phyloP scores from a whole-genome alignment of 1,140 invertebrate genomes.

The Drosophila kepulauana region DNA sequence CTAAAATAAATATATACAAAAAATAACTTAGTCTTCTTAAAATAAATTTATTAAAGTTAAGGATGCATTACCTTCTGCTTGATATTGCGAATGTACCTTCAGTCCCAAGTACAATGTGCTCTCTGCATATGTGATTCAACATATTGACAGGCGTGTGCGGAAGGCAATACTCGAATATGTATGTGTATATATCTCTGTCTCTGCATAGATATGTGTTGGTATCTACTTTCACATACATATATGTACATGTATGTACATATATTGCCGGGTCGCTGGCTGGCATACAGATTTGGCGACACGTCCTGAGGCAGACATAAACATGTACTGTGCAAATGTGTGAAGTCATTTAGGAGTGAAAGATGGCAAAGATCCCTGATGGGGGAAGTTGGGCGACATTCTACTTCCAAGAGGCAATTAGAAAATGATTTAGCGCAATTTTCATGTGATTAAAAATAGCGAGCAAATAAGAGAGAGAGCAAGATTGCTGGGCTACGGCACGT shows the following conservation, averaged over 20 bases:
- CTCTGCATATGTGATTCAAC: constrained; percentile 14
- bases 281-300: constrained; percentile 47
- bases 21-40: too few relatives aligned
- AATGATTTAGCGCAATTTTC: constrained; percentile 76
- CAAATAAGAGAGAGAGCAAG: constrained; percentile 8
- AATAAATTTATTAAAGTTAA: too few relatives aligned
- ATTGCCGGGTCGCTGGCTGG: constrained; percentile 31
- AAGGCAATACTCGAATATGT: not conserved
- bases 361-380: not conserved
- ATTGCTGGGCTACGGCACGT: constrained; percentile 29
- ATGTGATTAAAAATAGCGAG: constrained; percentile 64
- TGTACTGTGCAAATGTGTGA: constrained; percentile 60
- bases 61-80: not conserved
- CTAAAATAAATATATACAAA: too few relatives aligned
- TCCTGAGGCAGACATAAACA: constrained; percentile 50
- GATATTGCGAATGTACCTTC: not conserved
- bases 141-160: constrained; percentile 45
- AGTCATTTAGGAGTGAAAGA: constrained; percentile 59
- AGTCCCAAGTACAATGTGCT: not conserved
- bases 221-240: constrained; percentile 32
- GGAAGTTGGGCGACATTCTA: constrained; percentile 7
- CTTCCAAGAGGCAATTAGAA: constrained; percentile 68
- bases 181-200: constrained; percentile 2
- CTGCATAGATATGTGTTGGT: constrained; percentile 26
- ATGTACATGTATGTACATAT: not conserved